Percentiles rank a stretch among this genome's conserved stretches.
Conservation (phyloP, 2,113 vertebrate species). For the Diadophis punctatus region DNA sequence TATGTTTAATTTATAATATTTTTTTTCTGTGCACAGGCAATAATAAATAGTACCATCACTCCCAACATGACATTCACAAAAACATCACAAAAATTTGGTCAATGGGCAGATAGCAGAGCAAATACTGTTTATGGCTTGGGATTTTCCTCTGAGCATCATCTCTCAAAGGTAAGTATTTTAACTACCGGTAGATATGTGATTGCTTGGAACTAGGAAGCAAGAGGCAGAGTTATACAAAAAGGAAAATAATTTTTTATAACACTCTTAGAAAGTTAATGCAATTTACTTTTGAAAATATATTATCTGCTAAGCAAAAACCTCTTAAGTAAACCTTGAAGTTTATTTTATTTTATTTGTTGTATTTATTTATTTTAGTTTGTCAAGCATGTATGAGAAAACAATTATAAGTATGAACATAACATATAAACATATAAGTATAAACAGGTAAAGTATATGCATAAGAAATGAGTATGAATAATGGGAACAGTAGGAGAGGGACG, state of each 20-base stretch:
- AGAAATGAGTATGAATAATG: too few relatives aligned
- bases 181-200: not conserved
- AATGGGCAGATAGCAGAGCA: constrained; percentile 96
- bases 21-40: constrained; percentile 82
- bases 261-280: not conserved
- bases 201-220: constrained; percentile 1
- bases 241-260: not conserved
- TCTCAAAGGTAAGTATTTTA: constrained; percentile 87
- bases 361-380: too few relatives aligned
- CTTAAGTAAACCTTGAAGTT: not conserved
- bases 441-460: too few relatives aligned
- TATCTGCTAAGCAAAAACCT: not conserved
- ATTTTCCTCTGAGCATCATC: constrained; percentile 97
- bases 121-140: constrained; percentile 98
- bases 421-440: too few relatives aligned
- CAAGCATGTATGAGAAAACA: too few relatives aligned
- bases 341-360: too few relatives aligned
- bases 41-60: constrained; percentile 99
- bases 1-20: not conserved
- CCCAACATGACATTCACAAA: constrained; percentile 99
- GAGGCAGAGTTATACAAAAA: not conserved
- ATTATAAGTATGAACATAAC: too few relatives aligned
- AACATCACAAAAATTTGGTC: constrained; percentile 99
- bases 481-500: too few relatives aligned
- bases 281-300: not conserved